phyloP scores from a whole-genome alignment of 2,797 vertebrate genomes.

The Balearica regulorum region DNA sequence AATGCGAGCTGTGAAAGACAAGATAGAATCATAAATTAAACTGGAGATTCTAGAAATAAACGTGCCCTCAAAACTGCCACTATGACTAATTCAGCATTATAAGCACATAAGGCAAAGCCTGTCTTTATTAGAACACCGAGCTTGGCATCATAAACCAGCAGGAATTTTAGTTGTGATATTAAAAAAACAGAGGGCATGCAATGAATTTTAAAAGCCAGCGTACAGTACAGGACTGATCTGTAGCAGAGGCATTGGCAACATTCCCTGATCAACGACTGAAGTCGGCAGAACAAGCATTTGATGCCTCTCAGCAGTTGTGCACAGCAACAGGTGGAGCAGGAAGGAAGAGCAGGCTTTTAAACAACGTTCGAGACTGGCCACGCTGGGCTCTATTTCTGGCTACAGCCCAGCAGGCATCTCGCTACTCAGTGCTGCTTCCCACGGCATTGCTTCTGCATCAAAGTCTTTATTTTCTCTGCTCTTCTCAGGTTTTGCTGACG shows the following conservation, averaged over 20 bases:
- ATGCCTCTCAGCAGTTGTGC: background rate
- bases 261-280: background rate
- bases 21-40: conserved; percentile 62
- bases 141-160: conserved; percentile 8
- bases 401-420: background rate
- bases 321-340: background rate
- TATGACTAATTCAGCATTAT: conserved; percentile 52
- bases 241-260: background rate
- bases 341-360: background rate
- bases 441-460: background rate
- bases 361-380: fast-evolving
- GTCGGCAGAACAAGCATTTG: background rate
- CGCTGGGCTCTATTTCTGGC: background rate
- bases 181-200: background rate
- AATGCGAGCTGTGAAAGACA: conserved; percentile 44
- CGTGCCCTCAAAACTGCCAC: conserved; percentile 37
- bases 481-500: background rate
- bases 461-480: background rate
- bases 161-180: conserved; percentile 6
- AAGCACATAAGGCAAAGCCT: background rate
- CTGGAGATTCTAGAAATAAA: conserved; percentile 40
- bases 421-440: background rate
- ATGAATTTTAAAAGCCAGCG: conserved; percentile 8
- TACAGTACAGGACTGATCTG: background rate
- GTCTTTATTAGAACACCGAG: conserved; percentile 44